Percentiles rank a stretch among this genome's conserved stretches.
phyloP scores from a whole-genome alignment of 2,113 vertebrate species.

The Bambusicola thoracicus region DNA sequence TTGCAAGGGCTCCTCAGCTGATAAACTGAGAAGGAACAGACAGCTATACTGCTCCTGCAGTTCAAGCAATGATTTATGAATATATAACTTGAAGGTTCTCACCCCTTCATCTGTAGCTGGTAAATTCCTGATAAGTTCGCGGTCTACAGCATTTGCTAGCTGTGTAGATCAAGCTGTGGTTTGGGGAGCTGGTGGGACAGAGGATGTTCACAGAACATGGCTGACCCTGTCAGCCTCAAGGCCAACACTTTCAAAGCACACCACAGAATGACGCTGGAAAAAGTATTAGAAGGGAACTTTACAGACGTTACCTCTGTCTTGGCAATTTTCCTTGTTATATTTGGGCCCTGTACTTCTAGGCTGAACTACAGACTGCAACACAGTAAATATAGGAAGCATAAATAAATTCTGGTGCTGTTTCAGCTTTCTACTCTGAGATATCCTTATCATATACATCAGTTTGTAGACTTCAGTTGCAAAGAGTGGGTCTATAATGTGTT shows the following conservation, averaged over 20 bases:
- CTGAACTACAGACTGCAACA: neutral
- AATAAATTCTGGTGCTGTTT: neutral
- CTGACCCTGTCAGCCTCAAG: neutral
- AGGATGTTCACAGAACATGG: neutral
- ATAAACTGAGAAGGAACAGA: neutral
- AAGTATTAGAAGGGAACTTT: neutral
- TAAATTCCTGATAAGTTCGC: neutral
- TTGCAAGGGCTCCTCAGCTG: neutral
- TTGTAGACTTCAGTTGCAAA: neutral
- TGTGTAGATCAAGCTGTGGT: neutral
- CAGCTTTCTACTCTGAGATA: neutral
- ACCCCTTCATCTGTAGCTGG: neutral
- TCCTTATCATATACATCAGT: fast-evolving
- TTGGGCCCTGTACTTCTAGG: neutral
- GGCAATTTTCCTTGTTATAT: neutral
- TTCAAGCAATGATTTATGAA: neutral
- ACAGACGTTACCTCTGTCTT: neutral
- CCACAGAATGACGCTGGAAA: neutral
- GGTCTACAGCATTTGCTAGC: neutral
- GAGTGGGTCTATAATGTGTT: neutral
- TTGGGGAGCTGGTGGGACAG: neutral
- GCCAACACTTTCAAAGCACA: neutral
- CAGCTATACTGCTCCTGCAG: neutral
- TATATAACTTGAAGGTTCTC: neutral
- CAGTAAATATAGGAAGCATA: neutral